Evolutionary conservation across 2,797 vertebrate species (phyloP), one percentile per base, ranked within the genome.

Genomic region (Heteromormyrus szaboi): DNA sequence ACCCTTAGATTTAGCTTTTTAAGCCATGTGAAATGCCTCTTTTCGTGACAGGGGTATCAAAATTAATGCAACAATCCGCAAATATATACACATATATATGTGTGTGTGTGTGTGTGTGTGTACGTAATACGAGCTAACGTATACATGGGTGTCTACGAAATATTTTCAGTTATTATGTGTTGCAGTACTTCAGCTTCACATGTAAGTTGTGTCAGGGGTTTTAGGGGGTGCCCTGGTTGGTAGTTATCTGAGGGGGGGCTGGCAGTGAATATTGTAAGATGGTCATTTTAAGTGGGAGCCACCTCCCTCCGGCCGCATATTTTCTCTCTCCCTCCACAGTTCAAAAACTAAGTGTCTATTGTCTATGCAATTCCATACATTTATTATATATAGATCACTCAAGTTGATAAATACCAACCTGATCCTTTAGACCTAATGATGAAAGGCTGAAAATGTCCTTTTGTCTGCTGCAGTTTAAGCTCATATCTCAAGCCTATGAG

Each of bases 401-500:
- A 76, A 76, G 17, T 7, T 3, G 19, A 81, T 44, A 46, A 81
- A 22, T n/a, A 1, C 6, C 72, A 44, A 17, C 33, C 14, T 17
- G 29, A 86, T 33, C 85, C 85, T 56, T 19, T 14, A 84, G 1
- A 85, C 2, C 56, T 33, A 37, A 33, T 51, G 44, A 53, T n/a
- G 44, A 62, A 68, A 48, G 6, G 41, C 44, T 29, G 44, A 85
- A 11, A 22, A 7, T 22, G 4, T 89, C 83, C 90, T 92, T 90
- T 29, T 86, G 88, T 89, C 56, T 88, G 48, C 14, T 93, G 90
- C 95, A 99, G 99, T 99, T 99, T 93, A 99, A 99, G 91, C 97
- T 95, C 50, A 99, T 99, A 94, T 99, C 99, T 89, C 98, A 99
- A 94, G 98, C 97, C 76, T 99, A 99, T 91, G 98, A 99, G 91